A percentile compares a stretch with the other conserved stretches of the same genome.
These are phyloP conservation scores for Trididemnum miniatum DNA, from an alignment of 23 tunicate species.

Conservation along the genomic window DNA sequence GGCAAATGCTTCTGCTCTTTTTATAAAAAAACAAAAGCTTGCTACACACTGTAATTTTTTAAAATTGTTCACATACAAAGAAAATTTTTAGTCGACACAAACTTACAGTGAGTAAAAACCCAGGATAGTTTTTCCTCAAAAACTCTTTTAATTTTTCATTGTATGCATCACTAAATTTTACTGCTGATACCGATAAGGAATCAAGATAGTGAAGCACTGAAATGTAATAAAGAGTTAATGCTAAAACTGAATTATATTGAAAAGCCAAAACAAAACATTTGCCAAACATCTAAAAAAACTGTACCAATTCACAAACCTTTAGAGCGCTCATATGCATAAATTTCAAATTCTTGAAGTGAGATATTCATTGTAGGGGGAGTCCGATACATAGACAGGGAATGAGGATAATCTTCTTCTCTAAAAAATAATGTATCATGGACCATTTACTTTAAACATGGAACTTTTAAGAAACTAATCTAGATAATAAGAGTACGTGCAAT, in stretches of 20 bases:
- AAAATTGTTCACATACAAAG: no score
- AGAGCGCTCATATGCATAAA: slow-evolving; percentile 77
- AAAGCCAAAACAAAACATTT: background rate
- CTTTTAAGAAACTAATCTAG: no score
- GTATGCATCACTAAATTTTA: slow-evolving; percentile 67
- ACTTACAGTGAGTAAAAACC: slow-evolving; percentile 54
- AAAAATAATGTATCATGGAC: background rate
- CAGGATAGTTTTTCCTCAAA: slow-evolving; percentile 76
- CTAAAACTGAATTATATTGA: background rate
- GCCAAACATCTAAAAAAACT: background rate
- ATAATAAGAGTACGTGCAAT: no score
- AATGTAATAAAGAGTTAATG: background rate
- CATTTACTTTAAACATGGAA: no score
- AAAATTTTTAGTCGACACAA: background rate
- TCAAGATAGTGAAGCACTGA: slow-evolving; percentile 80
- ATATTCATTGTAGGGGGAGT: slow-evolving; percentile 74
- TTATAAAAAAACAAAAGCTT: no score
- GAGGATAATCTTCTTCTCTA: slow-evolving; percentile 58
- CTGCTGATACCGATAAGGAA: slow-evolving; percentile 63
- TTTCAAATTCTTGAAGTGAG: slow-evolving; percentile 82
- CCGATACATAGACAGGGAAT: slow-evolving; percentile 68
- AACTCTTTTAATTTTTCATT: slow-evolving; percentile 70
- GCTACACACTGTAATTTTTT: no score
- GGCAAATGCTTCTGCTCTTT: no score
- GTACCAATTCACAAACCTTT: slow-evolving; percentile 42